Conservation (phyloP, 2,888 invertebrate species). For the Sminthurides aquaticus region DNA sequence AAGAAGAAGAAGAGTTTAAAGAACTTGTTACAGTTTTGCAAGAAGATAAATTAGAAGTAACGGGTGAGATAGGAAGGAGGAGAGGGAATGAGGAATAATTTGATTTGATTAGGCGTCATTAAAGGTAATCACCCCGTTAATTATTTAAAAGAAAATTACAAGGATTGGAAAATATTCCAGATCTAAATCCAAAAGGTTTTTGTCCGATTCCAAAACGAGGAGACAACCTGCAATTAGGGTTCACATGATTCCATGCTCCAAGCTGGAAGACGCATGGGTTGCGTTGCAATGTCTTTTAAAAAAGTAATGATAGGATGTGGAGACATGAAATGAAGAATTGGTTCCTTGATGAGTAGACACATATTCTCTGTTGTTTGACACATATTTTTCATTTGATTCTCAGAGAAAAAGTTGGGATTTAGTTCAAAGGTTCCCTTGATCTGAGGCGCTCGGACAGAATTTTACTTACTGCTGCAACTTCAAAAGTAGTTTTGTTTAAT, state of each 20-base stretch:
- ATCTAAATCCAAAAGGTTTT: background rate
- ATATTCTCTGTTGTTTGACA: background rate
- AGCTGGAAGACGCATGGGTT: too few relatives aligned
- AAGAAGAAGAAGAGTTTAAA: too few relatives aligned
- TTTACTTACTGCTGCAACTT: too few relatives aligned
- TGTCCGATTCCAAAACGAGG: background rate
- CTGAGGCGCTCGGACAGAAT: too few relatives aligned
- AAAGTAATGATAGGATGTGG: background rate
- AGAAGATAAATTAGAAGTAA: too few relatives aligned
- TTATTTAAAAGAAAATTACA: background rate
- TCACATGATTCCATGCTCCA: too few relatives aligned
- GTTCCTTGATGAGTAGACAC: background rate
- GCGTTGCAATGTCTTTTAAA: too few relatives aligned
- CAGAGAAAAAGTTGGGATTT: too few relatives aligned
- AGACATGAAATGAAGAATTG: background rate
- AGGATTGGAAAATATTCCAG: background rate
- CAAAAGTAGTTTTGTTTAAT: too few relatives aligned
- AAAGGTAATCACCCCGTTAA: background rate
- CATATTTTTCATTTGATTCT: background rate
- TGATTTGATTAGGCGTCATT: background rate
- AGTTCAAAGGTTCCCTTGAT: too few relatives aligned
- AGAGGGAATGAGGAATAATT: background rate
- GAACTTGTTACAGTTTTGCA: too few relatives aligned
- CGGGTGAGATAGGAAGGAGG: background rate
- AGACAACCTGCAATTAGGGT: background rate